Evolutionary conservation across 2,113 vertebrate genomes (phyloP), one percentile per base, ranked within the genome.

Genomic region (Microtus pennsylvanicus): DNA sequence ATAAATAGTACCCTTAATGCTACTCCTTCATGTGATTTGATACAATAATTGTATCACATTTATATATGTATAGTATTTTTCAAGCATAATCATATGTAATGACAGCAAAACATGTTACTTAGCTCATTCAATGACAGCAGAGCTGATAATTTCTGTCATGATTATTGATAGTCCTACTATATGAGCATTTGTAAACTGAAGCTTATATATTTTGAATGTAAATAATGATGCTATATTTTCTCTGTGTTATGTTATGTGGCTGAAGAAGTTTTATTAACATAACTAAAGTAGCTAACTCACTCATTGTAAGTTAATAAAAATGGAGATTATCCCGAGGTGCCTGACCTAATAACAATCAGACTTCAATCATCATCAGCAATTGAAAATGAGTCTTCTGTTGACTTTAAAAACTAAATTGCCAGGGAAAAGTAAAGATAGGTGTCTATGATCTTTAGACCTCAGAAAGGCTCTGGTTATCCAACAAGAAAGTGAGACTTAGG

Each of bases 241-340:
- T 69, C 80, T n/a, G 50, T 47, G 6, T 72, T 90, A 92, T 1
- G 0, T 88, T 55, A 38, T 86, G 55, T 16, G n/a, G 45, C 38
- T 42, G 33, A 94, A 82, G 26, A 38, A 21, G 45, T 69, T 95
- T 90, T 92, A 77, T 4, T 50, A 52, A 65, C 17, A 7, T 69
- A 67, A 77, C 45, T 85, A 81, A 89, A 16, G 1, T 63, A 0
- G 1, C 47, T 81, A 38, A 70, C 82, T 55, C 24, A 55, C 21
- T 89, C 77, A 89, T 9, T 78, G 45, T 26, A n/a, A 91, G 30
- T 86, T 72, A 82, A 69, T 85, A 19, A 67, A 93, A 87, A 38
- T 12, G 0, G 42, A 69, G 42, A 33, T 83, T 26, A 83, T 52
- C 17, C 1, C 38, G 1, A 3, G 4, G 94, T 33, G 26, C 6